These are phyloP conservation scores for Blastomussa wellsi DNA, from an alignment of 92 coral and sea anemone species.

Conservation along the genomic window DNA sequence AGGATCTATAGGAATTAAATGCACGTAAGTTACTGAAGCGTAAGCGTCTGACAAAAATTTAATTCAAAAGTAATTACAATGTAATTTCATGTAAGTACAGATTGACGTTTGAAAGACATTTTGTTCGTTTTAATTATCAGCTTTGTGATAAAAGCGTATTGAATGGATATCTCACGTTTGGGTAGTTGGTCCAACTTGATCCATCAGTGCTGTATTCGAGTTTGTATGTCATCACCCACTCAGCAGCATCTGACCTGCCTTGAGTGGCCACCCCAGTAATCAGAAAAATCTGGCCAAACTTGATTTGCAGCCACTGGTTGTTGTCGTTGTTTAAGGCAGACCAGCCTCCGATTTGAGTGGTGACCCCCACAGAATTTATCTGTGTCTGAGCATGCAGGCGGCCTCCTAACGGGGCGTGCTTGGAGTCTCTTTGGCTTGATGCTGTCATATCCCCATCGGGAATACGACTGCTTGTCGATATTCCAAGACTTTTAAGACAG, in stretches of 20 bases:
- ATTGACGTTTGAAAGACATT: too few relatives aligned
- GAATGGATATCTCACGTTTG: conserved; percentile 38
- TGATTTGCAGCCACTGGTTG: conserved; percentile 70
- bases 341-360: conserved; percentile 67
- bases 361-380: conserved; percentile 7
- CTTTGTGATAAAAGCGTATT: not conserved
- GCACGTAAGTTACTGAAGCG: not conserved
- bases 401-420: conserved; percentile 50
- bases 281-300: conserved; percentile 27
- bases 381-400: conserved; percentile 47
- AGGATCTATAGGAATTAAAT: conserved; percentile 44
- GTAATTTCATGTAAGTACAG: too few relatives aligned
- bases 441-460: conserved; percentile 67
- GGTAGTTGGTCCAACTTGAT: conserved; percentile 56
- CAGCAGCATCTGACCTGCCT: conserved; percentile 63
- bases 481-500: conserved; percentile 60
- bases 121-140: not conserved
- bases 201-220: conserved; percentile 71
- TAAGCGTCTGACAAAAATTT: too few relatives aligned
- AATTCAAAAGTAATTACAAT: too few relatives aligned
- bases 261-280: conserved; percentile 83
- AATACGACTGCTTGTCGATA: conserved; percentile 31
- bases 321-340: conserved; percentile 41
- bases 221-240: conserved; percentile 73
- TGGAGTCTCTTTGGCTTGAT: conserved; percentile 28